Base-by-base conservation (phyloP, 2,888 invertebrate genomes). In the Uropetala carovei region DNA sequence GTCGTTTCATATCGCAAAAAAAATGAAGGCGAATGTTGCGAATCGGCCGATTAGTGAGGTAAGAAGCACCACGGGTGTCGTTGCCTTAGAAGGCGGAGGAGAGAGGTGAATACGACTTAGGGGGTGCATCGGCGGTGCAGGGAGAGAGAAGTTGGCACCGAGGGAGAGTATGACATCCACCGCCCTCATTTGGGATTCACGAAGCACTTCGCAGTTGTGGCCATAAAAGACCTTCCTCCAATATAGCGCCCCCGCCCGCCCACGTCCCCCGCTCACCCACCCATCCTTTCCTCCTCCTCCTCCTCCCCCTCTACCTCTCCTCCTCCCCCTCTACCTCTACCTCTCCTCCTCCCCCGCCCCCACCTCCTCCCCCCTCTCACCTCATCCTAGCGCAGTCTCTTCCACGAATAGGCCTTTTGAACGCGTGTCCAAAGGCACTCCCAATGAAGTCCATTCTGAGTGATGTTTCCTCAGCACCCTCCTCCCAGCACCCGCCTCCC, bases 361-460 rank as follows among this genome's bases (percentile, higher is more conserved):
- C 43, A n/a, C n/a, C n/a, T n/a, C n/a, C n/a, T n/a, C 5, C 43
- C 43, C 5, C 43, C 75, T 22, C 75, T 75, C 75, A 75, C 22
- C 75, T 22, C 64, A 10, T 27, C 82, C 82, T 82, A 30, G 82
- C 82, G 27, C 56, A 83, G 30, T 56, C 83, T 83, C 83, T 83
- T 43, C 56, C 83, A 57, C n/a, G 56, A 43, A 43, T 83, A 56
- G 10, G 16, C 83, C 56, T 83, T 83, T 83, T 27, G 56, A 83
- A 75, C 75, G 75, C 75, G 75, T 75, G 75, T 75, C 75, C 75
- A 75, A 75, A 75, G 75, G 75, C 75, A 75, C 75, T 75, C 75
- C 75, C 75, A 27, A 75, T 22, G 75, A n/a, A 75, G 75, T 75
- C 75, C 27, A 27, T 75, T 27, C 75, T 75, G 75, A 75, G 75